A percentile compares a stretch with the other conserved stretches of the same genome.
Conservation (phyloP, 1,140 invertebrate genomes). For the Magallana gigas region DNA sequence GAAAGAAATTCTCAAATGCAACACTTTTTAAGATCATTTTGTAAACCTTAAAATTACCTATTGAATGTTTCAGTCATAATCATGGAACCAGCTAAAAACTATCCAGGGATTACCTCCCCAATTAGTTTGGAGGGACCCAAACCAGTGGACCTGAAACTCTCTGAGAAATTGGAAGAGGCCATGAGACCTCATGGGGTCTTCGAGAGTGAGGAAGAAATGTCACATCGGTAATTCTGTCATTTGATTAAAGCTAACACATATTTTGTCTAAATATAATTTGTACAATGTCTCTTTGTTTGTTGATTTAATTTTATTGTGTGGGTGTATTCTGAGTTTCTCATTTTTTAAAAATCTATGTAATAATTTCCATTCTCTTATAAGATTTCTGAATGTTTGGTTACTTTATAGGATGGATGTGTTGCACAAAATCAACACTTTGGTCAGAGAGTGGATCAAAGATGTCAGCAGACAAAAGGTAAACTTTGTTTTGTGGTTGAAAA, state of each 20-base stretch:
- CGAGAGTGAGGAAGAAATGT: conserved; percentile 93
- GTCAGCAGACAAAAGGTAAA: conserved; percentile 87
- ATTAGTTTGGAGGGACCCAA: conserved; percentile 94
- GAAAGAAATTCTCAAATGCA: no score
- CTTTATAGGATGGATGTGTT: conserved; percentile 76
- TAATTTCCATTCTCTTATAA: no score
- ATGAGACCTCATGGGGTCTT: conserved; percentile 94
- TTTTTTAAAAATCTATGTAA: no score
- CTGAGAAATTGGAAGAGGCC: conserved; percentile 89
- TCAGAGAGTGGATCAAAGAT: conserved; percentile 95
- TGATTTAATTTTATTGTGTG: no score
- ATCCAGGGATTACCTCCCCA: conserved; percentile 92
- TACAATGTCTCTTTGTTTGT: no score
- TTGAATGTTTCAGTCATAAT: neutral
- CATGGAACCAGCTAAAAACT: conserved; percentile 66
- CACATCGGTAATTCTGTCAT: conserved; percentile 85
- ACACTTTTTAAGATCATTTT: no score
- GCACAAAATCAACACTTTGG: conserved; percentile 91
- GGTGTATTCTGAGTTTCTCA: no score
- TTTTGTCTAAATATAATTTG: no score
- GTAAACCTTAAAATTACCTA: no score
- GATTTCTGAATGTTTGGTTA: conserved; percentile 17
- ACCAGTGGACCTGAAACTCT: conserved; percentile 89
- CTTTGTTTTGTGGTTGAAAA: neutral
- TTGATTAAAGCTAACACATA: no score